Conservation (phyloP, 1,140 invertebrate species). For the Drosophila ambigua region DNA sequence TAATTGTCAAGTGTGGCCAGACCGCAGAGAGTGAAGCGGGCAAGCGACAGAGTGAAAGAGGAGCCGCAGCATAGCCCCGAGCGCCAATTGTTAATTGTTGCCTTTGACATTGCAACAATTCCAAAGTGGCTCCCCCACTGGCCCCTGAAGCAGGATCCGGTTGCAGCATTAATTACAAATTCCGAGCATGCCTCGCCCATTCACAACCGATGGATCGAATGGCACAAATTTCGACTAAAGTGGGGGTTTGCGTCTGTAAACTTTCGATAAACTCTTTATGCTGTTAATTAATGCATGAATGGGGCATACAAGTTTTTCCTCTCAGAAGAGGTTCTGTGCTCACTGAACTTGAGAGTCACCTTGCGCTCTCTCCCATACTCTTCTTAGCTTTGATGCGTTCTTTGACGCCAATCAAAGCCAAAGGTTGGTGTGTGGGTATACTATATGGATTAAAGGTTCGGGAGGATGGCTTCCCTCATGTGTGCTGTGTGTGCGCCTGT, state of each 20-base stretch:
- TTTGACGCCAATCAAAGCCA: slow-evolving; percentile 76
- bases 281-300: slow-evolving; percentile 41
- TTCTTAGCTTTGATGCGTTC: slow-evolving; percentile 62
- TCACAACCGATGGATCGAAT: slow-evolving; percentile 27
- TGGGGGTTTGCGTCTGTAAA: slow-evolving; percentile 10
- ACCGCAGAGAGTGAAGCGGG: slow-evolving; percentile 29
- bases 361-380: slow-evolving; percentile 20
- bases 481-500: neutral
- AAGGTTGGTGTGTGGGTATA: slow-evolving; percentile 17
- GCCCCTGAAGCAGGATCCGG: slow-evolving; percentile 1
- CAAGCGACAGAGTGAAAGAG: neutral
- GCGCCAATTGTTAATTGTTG: slow-evolving; percentile 60
- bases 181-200: slow-evolving; percentile 26
- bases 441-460: neutral
- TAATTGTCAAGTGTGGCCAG: slow-evolving; percentile 70
- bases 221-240: slow-evolving; percentile 18
- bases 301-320: slow-evolving; percentile 6
- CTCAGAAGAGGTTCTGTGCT: neutral
- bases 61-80: neutral
- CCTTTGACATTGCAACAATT: slow-evolving; percentile 75
- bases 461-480: neutral
- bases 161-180: slow-evolving; percentile 66
- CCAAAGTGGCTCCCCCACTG: slow-evolving; percentile 21
- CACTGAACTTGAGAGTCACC: slow-evolving; percentile 74
- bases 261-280: slow-evolving; percentile 46